Evolutionary conservation across 2,113 vertebrate genomes (phyloP), one percentile per base, ranked within the genome.

Genomic region (Scartelaos histophorus): DNA sequence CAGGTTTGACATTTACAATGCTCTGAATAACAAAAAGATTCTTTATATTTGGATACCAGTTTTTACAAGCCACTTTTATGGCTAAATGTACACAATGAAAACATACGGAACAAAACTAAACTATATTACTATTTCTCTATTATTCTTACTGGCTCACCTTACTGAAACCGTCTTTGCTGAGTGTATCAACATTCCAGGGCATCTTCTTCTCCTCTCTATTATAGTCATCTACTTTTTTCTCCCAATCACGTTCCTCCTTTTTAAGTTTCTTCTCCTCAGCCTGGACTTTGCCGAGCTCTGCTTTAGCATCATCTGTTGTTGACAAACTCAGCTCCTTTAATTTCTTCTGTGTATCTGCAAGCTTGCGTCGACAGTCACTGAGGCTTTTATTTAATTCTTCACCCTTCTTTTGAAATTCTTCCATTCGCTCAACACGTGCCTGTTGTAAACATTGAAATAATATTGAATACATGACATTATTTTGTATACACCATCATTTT

Each of bases 121-220:
- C 13, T 0, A n/a, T n/a, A n/a, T n/a, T n/a, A n/a, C n/a, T n/a
- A n/a, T n/a, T 17, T 54, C n/a, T n/a, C 29, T 54, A 5, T 6
- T 21, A 16, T 12, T 15, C 56, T 1, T 12, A 12, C 7, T 9
- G 10, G 0, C 92, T 72, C 75, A 98, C 97, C 96, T 98, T 99
- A 90, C 96, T 98, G 87, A 98, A 99, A 0, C 97, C 97, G 0
- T 97, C 96, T 43, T 94, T 97, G 93, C 96, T 96, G 74, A 98
- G 95, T 0, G 97, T 98, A 84, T 99, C 97, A 38, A 98, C 96
- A 0, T 98, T 99, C 97, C 97, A 98, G 0, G 97, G 96, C 95
- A 95, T 94, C 87, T 92, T 97, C 88, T 95, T 98, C 88, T 98
- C 97, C 43, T 98, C 97, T 47, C 91, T 91, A 24, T 85, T 76